These are phyloP conservation scores for Ondatra zibethicus DNA, from an alignment of 2,113 vertebrate species.

Conservation along the genomic window DNA sequence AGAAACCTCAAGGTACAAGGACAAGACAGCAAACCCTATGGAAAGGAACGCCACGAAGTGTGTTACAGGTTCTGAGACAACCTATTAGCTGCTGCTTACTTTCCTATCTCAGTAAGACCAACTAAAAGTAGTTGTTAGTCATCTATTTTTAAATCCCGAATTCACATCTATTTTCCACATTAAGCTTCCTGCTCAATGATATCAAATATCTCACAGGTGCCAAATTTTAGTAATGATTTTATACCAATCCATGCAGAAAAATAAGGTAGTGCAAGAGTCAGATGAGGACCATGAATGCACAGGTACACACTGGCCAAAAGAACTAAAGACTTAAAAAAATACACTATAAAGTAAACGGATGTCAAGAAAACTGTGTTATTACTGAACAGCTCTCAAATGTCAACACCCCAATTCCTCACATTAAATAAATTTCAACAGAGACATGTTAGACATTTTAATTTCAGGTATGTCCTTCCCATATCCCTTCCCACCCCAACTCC, in stretches of 20 bases:
- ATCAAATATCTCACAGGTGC: constrained; percentile 79
- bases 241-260: constrained; percentile 89
- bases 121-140: constrained; percentile 82
- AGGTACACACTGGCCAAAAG: constrained; percentile 84
- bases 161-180: constrained; percentile 86
- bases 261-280: constrained; percentile 85
- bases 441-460: constrained; percentile 84
- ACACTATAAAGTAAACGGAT: constrained; percentile 74
- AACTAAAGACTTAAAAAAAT: constrained; percentile 75
- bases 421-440: constrained; percentile 87
- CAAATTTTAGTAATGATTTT: constrained; percentile 84
- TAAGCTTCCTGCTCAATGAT: constrained; percentile 84
- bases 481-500: constrained; percentile 81
- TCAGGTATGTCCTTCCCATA: constrained; percentile 79
- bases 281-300: constrained; percentile 85
- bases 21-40: constrained; percentile 87
- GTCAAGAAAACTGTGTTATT: constrained; percentile 86
- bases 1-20: constrained; percentile 86
- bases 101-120: constrained; percentile 81
- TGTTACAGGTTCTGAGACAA: constrained; percentile 85
- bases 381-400: constrained; percentile 85
- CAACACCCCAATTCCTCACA: constrained; percentile 83
- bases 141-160: constrained; percentile 86
- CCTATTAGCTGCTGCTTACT: constrained; percentile 84
- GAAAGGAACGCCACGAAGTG: constrained; percentile 82